Evolutionary conservation across 2,888 invertebrate genomes (phyloP), one percentile per base, ranked within the genome.

Genomic region (Glomeris marginata): DNA sequence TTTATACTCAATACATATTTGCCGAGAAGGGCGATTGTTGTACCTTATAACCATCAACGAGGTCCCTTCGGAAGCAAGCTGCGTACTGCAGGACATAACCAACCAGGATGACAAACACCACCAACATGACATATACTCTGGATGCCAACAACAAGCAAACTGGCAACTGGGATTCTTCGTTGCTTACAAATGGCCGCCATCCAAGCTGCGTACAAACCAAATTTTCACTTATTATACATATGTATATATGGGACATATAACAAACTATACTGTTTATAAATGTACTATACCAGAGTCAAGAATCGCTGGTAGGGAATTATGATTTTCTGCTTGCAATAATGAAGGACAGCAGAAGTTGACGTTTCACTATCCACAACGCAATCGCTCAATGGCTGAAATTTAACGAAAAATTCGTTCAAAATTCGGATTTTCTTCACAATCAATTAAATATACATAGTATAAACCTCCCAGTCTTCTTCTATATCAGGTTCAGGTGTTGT

Each of bases 271-370:
- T n/a, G n/a, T n/a, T n/a, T 28, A 28, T 28, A 18, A 20, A 44
- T 18, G 16, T 20, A n/a, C 18, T 13, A 5, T 41, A 58, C 51
- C 41, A 83, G 68, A 28, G 80, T 78, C 57, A 86, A 66, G 4
- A 86, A 69, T 57, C 79, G 74, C 56, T 84, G 69, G 64, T 86
- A 86, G 0, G 85, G 85, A 36, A 76, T 72, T 50, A 86, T 69
- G 63, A 86, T 82, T 76, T 82, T 84, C 49, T 76, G 76, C 70
- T 86, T 84, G 71, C 86, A 86, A 62, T 83, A 84, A 64, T 77
- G 77, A 63, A 86, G 72, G 56, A 84, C 77, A 10, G 82, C 81
- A 11, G 84, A 83, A 33, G 83, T 82, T 40, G 51, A 44, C 28
- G 28, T 3, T 28, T 28, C 28, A 28, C 4, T 8, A 28, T 28